Base-by-base conservation (phyloP, 1,140 invertebrate species). In the Habropoda laboriosa region DNA sequence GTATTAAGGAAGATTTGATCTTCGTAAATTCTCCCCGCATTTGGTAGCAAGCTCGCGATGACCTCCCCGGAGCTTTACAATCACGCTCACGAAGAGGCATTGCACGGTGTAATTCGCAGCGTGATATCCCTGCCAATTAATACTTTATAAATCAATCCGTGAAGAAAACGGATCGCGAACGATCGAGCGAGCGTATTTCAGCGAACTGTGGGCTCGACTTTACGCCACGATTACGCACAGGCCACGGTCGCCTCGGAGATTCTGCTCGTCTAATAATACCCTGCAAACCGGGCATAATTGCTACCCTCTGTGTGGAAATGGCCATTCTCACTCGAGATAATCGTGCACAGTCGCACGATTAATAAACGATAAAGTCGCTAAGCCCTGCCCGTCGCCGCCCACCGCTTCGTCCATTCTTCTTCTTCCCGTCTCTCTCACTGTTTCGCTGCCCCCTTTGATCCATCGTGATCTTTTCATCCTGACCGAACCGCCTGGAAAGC, bases 271-370 rank as follows among this genome's bases (percentile, higher is more conserved):
- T 90, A 91, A 91, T 91, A 88, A 90, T 87, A 90, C 85, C 85
- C 81, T 87, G 82, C 82, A 85, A 76, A 81, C 88, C 80, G 45
- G 57, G 49, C 81, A 86, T 89, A 90, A 91, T 91, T 90, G 90
- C 89, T 90, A 89, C 85, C 86, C 86, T 87, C 85, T 71, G 73
- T 73, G 82, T 89, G 83, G 87, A 90, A 90, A 89, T 86, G 86
- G 85, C 88, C 81, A 90, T 91, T 90, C 86, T 88, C 87, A 87
- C 86, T 89, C 85, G 81, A 87, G 87, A 89, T 90, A 90, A 91
- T 90, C 85, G 83, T 86, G 87, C 86, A 86, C 86, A 88, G 87
- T 89, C 83, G 84, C 85, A 89, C 89, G 89, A 90, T 90, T 90
- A 91, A 90, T 90, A 88, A 90, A 80, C 87, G 89, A 90, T 90